These are phyloP conservation scores for Brachionus asplanchnoidis DNA, from an alignment of 1,140 invertebrate genomes.

Conservation along the genomic window DNA sequence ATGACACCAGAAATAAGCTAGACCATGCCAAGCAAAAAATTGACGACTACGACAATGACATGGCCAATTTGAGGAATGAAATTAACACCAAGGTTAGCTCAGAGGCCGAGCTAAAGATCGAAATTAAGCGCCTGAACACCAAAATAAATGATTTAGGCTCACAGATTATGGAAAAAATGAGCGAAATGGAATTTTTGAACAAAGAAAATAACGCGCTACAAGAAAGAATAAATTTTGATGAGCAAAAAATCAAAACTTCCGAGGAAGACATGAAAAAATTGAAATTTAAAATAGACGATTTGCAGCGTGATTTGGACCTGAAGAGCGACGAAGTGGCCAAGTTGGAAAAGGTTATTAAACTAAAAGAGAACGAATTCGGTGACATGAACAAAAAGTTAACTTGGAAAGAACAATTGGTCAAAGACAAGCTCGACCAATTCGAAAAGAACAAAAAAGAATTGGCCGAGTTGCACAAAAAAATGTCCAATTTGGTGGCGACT, in stretches of 20 bases:
- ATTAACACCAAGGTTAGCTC: not conserved
- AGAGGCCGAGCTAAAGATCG: not conserved
- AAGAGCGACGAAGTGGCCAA: not conserved
- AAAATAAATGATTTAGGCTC: constrained; percentile 22
- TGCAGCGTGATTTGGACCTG: constrained; percentile 3
- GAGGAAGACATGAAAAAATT: not conserved
- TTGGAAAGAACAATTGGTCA: constrained; percentile 21
- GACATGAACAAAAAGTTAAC: not conserved
- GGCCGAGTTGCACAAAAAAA: not conserved
- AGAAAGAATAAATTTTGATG: constrained; percentile 33
- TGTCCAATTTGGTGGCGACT: not conserved
- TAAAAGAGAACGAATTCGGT: constrained; percentile 33
- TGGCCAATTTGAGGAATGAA: constrained; percentile 4
- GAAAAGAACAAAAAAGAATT: constrained; percentile 36
- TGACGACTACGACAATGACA: not conserved
- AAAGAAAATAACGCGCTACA: constrained; percentile 37
- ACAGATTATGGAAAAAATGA: constrained; percentile 29
- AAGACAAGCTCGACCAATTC: constrained; percentile 21
- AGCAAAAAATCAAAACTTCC: not conserved
- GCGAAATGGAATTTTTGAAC: constrained; percentile 42
- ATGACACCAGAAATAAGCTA: not conserved
- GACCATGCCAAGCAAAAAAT: not conserved
- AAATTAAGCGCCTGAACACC: not conserved
- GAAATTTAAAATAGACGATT: constrained; percentile 33
- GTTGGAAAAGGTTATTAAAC: constrained; percentile 29